Conservation (phyloP, 1,140 invertebrate genomes). For the Drosophila kepulauana region DNA sequence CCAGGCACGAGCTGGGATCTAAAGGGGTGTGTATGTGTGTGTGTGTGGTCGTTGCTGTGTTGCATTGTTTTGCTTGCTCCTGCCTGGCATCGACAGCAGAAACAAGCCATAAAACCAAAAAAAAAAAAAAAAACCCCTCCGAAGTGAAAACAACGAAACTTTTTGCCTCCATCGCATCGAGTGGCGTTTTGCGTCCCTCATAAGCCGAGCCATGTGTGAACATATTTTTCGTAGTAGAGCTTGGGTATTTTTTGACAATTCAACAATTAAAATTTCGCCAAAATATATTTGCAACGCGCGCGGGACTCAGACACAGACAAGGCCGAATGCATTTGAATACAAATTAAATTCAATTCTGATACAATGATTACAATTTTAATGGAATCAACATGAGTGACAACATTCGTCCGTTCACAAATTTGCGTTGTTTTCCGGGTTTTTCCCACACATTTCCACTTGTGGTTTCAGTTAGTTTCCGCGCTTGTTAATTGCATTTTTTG, state of each 20-base stretch:
- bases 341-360: constrained; percentile 18
- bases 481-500: no score
- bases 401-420: neutral
- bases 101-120: constrained; percentile 10
- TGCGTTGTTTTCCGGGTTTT: neutral
- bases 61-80: constrained; percentile 45
- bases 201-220: constrained; percentile 36
- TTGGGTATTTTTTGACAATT: constrained; percentile 35
- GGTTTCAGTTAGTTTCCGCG: no score
- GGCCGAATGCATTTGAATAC: constrained; percentile 4
- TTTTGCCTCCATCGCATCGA: constrained; percentile 27
- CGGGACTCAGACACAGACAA: no score
- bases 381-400: neutral
- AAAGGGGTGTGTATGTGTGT: no score
- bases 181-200: neutral
- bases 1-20: neutral
- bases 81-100: constrained; percentile 29
- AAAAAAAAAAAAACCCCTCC: constrained; percentile 10
- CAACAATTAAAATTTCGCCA: constrained; percentile 29
- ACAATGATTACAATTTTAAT: constrained; percentile 16
- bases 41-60: constrained; percentile 5
- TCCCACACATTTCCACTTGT: no score
- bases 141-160: constrained; percentile 19
- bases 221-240: neutral
- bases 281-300: constrained; percentile 21